phyloP scores from a whole-genome alignment of 1,140 invertebrate species.

The Nasonia vitripennis region DNA sequence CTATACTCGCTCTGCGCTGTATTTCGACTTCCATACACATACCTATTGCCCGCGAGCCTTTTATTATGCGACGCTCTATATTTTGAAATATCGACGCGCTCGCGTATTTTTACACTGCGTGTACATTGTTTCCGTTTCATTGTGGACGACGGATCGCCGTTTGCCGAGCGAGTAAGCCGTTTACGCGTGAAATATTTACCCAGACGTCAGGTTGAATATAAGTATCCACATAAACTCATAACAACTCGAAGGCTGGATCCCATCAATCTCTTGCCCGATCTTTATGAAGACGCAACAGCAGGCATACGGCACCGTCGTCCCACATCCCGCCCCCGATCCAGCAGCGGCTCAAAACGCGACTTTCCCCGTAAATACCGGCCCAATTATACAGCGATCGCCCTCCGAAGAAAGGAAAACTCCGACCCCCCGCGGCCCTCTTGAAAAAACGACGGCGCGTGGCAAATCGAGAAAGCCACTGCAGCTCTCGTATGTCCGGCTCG shows the following conservation, averaged over 20 bases:
- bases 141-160: background rate
- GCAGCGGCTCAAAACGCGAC: background rate
- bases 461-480: conserved; percentile 9
- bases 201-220: no score
- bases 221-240: no score
- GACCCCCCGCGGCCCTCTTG: background rate
- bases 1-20: conserved; percentile 2
- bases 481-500: background rate
- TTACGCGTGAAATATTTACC: no score
- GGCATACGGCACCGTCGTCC: conserved; percentile 11
- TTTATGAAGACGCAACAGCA: conserved; percentile 5
- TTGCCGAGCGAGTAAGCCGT: no score
- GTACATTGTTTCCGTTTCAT: background rate
- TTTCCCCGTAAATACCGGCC: background rate
- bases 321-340: background rate
- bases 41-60: background rate
- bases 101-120: background rate
- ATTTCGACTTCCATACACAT: background rate
- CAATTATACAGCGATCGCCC: conserved; percentile 8
- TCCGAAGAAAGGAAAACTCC: background rate
- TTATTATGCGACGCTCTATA: conserved; percentile 11
- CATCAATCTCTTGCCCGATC: background rate
- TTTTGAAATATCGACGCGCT: background rate
- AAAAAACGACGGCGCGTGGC: conserved; percentile 21
- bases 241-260: no score